phyloP scores from a whole-genome alignment of 2,888 invertebrate species.

The Hypolimnas misippus region DNA sequence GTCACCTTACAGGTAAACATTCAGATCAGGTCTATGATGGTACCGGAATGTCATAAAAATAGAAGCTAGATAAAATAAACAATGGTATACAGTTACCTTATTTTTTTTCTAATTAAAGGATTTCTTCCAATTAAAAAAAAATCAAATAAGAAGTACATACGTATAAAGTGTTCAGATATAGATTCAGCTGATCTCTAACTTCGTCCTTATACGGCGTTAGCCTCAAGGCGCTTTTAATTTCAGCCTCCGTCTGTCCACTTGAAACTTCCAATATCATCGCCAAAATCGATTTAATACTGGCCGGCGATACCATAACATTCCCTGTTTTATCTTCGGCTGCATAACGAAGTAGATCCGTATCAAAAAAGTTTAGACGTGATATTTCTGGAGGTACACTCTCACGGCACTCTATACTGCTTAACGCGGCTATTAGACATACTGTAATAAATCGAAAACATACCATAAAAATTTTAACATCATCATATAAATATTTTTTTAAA shows the following conservation, averaged over 20 bases:
- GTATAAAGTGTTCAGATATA: conserved; percentile 58
- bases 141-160: conserved; percentile 49
- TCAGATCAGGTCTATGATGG: too few species aligned
- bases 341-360: conserved; percentile 80
- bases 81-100: too few species aligned
- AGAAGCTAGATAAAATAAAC: too few species aligned
- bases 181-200: conserved; percentile 63
- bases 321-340: conserved; percentile 64
- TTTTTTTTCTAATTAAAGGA: too few species aligned
- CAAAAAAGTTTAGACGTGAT: conserved; percentile 80
- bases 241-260: conserved; percentile 79
- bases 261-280: conserved; percentile 87
- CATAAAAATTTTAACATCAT: background rate
- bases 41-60: too few species aligned
- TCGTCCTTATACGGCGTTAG: conserved; percentile 70
- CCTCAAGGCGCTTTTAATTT: conserved; percentile 84
- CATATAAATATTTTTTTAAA: background rate
- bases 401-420: conserved; percentile 54
- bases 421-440: conserved; percentile 52
- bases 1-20: too few species aligned
- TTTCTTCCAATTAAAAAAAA: background rate
- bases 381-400: conserved; percentile 43
- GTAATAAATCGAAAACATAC: conserved; percentile 13
- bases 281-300: conserved; percentile 86
- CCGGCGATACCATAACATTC: conserved; percentile 87